Percentiles rank a stretch among this genome's conserved stretches.
phyloP scores from a whole-genome alignment of 2,888 invertebrate genomes.

The Sphaerophoria taeniata region DNA sequence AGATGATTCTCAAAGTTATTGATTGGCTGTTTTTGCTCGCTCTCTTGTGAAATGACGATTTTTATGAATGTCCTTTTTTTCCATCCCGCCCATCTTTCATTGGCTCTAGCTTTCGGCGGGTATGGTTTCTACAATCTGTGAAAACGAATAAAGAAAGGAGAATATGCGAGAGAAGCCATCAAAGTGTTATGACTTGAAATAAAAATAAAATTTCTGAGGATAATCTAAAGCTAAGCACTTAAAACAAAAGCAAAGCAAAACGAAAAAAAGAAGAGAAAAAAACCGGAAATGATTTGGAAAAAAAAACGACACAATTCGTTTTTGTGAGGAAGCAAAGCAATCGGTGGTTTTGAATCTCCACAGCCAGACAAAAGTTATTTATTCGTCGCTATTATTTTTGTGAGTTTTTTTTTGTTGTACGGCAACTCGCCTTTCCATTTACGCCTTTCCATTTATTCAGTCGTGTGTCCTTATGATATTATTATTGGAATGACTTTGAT shows the following conservation, averaged over 20 bases:
- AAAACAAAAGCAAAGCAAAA: background rate
- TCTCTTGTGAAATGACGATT: slow-evolving; percentile 33
- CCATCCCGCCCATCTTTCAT: background rate
- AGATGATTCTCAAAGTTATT: slow-evolving; percentile 57
- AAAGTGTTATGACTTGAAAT: slow-evolving; percentile 46
- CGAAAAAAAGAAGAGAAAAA: background rate
- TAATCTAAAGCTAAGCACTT: slow-evolving; percentile 4
- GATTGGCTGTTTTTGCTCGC: slow-evolving; percentile 32
- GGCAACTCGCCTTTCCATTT: background rate
- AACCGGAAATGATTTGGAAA: background rate
- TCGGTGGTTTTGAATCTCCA: slow-evolving; percentile 48
- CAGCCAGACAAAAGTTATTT: slow-evolving; percentile 28
- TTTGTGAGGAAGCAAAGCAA: slow-evolving; percentile 36
- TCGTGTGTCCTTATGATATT: slow-evolving; percentile 17
- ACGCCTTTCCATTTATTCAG: background rate
- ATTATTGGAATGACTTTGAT: slow-evolving; percentile 46
- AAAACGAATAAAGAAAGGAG: slow-evolving; percentile 22
- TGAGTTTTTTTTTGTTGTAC: background rate
- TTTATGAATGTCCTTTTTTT: slow-evolving; percentile 37
- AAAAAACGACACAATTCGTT: background rate
- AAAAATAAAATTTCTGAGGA: slow-evolving; percentile 36
- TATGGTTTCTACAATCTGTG: slow-evolving; percentile 6
- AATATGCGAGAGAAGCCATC: slow-evolving; percentile 50
- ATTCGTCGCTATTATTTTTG: slow-evolving; percentile 31
- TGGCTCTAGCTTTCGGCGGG: background rate